phyloP scores from a whole-genome alignment of 2,113 vertebrate species.

The Geococcyx californianus region DNA sequence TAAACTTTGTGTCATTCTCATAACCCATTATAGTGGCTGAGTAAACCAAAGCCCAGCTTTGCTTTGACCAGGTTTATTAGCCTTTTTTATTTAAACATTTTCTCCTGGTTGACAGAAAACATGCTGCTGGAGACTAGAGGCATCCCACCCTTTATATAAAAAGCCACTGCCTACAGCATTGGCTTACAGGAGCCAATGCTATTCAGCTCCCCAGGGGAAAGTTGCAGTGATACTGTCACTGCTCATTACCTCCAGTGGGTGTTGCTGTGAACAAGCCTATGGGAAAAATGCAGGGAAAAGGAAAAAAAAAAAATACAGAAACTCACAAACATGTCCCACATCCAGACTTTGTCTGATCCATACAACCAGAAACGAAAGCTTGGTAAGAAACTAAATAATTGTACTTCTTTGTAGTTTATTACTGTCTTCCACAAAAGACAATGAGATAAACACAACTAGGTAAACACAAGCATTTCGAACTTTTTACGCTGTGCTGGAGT shows the following conservation, averaged over 20 bases:
- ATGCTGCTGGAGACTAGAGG: background rate
- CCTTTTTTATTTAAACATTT: constrained; percentile 7
- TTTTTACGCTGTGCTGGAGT: background rate
- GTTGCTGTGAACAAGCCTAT: constrained; percentile 59
- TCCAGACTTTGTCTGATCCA: background rate
- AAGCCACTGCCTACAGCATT: background rate
- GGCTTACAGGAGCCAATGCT: background rate
- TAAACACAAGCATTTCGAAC: background rate
- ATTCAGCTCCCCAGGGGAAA: background rate
- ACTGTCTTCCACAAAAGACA: background rate
- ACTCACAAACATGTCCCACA: background rate
- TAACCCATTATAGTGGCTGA: background rate
- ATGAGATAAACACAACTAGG: background rate
- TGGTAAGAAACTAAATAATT: background rate
- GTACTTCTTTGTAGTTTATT: background rate
- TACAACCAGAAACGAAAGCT: background rate
- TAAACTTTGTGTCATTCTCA: constrained; percentile 4
- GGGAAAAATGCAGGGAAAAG: background rate
- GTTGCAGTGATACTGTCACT: constrained; percentile 27
- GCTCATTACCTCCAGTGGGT: constrained; percentile 57
- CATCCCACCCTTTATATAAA: background rate
- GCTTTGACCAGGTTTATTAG: constrained; percentile 28
- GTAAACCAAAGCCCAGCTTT: background rate
- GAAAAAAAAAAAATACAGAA: background rate
- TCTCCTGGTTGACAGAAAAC: background rate